Base-by-base conservation (phyloP, 2,888 invertebrate species). In the Trisateles emortualis region DNA sequence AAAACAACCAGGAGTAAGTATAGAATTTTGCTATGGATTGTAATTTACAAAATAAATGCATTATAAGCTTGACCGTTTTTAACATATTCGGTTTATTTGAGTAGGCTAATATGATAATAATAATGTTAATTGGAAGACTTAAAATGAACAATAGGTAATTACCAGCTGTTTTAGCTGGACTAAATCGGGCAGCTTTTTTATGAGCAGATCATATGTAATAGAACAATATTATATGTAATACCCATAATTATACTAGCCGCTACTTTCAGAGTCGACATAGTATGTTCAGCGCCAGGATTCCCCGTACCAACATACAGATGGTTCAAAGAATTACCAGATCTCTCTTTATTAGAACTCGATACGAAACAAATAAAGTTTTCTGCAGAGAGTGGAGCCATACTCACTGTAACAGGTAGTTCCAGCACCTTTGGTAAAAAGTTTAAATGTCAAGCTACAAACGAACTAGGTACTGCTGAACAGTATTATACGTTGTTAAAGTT, bases 221-320 rank as follows among this genome's bases (percentile, higher is more conserved):
- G n/a, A n/a, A n/a, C n/a, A n/a, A n/a, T n/a, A n/a, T n/a, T n/a
- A n/a, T n/a, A n/a, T n/a, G n/a, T n/a, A n/a, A n/a, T n/a, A n/a
- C n/a, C n/a, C n/a, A n/a, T n/a, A n/a, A n/a, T n/a, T n/a, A 3
- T 35, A 35, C 14, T 1, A 3, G 9, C 26, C n/a, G 26, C 36
- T 29, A 38, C 44, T 32, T 86, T 87, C 66, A 91, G 91, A 48
- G 79, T 87, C 11, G 74, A 84, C 9, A 67, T 91, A 30, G 60
- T 68, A 13, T 92, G 91, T 61, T 68, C 72, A 13, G 86, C 89
- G 3, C 62, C 61, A 3, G 89, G 78, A 0, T 84, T 74, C 56
- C 91, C 91, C 0, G 46, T 62, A 6, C 84, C 90, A 0, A 76
- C 79, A 3, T 91, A 86, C 54, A 79, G 80, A 57, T 88, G 87